Evolutionary conservation across 1,140 invertebrate species (phyloP).

Genomic region (Drosophila kohkoa): DNA sequence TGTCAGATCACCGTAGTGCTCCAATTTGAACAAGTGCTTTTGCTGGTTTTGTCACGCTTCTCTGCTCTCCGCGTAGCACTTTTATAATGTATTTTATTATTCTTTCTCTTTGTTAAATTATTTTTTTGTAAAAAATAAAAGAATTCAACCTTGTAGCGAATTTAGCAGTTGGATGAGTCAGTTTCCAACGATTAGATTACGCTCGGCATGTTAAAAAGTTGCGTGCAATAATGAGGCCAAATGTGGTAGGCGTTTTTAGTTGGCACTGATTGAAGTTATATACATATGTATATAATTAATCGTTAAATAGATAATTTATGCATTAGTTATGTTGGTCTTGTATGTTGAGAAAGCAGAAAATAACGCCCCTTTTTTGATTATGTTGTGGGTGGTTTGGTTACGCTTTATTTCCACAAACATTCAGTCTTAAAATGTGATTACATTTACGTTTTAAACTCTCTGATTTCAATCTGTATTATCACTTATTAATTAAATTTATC

Average conservation of each 20-base stretch:
- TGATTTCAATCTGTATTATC: background rate
- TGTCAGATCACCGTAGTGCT: slow-evolving; percentile 12
- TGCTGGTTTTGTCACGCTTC: slow-evolving; percentile 61
- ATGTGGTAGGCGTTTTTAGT: slow-evolving; percentile 43
- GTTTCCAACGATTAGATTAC: slow-evolving; percentile 62
- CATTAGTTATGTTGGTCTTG: background rate
- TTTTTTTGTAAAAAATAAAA: slow-evolving; percentile 57
- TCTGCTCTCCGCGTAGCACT: slow-evolving; percentile 40
- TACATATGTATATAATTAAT: background rate
- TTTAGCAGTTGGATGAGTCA: slow-evolving; percentile 65
- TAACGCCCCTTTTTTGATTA: slow-evolving; percentile 19
- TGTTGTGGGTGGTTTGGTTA: slow-evolving; percentile 1
- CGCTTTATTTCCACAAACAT: background rate
- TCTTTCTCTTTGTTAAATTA: background rate
- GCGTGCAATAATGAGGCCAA: slow-evolving; percentile 39
- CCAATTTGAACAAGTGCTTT: slow-evolving; percentile 68
- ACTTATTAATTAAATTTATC: slow-evolving; percentile 2
- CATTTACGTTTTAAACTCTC: no score
- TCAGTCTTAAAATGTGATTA: no score
- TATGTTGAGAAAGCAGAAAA: background rate
- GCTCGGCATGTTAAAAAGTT: slow-evolving; percentile 14
- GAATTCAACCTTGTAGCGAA: slow-evolving; percentile 31
- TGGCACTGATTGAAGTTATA: slow-evolving; percentile 5
- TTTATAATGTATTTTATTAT: slow-evolving; percentile 30
- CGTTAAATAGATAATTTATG: slow-evolving; percentile 15